A percentile compares a stretch with the other conserved stretches of the same genome.
Conservation (phyloP, 1,140 invertebrate species). For the Procambarus virginalis region DNA sequence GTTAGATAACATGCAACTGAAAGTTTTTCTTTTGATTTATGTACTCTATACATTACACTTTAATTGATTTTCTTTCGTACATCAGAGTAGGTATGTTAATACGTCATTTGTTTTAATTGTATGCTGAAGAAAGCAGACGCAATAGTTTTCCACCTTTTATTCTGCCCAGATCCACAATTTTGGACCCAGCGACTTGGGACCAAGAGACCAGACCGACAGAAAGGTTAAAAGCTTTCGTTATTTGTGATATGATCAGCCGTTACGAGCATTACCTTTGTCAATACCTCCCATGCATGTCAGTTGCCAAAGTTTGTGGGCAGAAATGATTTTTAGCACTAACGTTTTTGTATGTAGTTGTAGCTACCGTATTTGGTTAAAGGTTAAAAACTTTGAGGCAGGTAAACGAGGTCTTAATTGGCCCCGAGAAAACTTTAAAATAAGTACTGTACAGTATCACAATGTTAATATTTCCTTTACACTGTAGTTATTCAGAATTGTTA, state of each 20-base stretch:
- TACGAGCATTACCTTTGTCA: neutral
- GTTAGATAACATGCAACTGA: neutral
- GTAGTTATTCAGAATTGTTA: too few relatives aligned
- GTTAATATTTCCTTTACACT: too few relatives aligned
- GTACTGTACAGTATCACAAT: too few relatives aligned
- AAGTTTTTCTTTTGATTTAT: neutral
- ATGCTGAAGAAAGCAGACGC: neutral
- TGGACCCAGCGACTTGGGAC: conserved; percentile 27
- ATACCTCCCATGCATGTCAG: neutral
- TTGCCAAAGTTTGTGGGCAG: neutral
- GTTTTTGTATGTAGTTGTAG: neutral
- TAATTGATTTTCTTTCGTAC: neutral
- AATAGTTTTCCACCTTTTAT: conserved; percentile 30
- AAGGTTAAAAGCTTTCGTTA: conserved; percentile 14
- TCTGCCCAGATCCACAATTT: conserved; percentile 26
- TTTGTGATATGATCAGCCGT: conserved; percentile 10
- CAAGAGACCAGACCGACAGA: conserved; percentile 27
- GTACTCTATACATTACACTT: neutral
- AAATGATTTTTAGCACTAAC: neutral
- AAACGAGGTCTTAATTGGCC: too few relatives aligned
- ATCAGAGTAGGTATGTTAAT: neutral
- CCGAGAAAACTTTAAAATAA: too few relatives aligned
- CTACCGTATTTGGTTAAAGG: too few relatives aligned
- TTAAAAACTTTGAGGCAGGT: too few relatives aligned
- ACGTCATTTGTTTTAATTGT: neutral